These are phyloP conservation scores for Nixonia krombeini DNA, from an alignment of 1,140 invertebrate species.

Conservation along the genomic window DNA sequence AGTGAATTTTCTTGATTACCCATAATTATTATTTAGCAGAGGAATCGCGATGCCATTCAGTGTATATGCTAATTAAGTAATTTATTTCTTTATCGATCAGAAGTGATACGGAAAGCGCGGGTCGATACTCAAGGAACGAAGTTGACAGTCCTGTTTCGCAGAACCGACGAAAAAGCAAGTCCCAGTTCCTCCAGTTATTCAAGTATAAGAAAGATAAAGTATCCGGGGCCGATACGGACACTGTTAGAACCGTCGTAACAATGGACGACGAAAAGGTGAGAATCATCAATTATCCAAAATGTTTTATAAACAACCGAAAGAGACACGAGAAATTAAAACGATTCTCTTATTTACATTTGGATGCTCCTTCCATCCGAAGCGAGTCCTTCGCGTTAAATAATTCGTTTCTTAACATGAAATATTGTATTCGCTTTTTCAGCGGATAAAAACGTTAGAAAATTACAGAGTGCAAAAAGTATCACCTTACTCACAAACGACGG, in stretches of 20 bases:
- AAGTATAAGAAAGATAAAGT: slow-evolving; percentile 70
- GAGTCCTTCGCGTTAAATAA: too few species aligned
- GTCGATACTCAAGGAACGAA: slow-evolving; percentile 66
- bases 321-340: too few species aligned
- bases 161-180: slow-evolving; percentile 55
- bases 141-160: slow-evolving; percentile 58
- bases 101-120: slow-evolving; percentile 71
- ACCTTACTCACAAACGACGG: not conserved
- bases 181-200: slow-evolving; percentile 61
- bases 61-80: not conserved
- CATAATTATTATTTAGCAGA: not conserved
- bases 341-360: too few species aligned
- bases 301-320: too few species aligned
- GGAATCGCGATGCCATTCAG: not conserved
- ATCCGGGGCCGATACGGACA: slow-evolving; percentile 66
- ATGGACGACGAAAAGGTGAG: slow-evolving; percentile 68
- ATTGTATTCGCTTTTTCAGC: not conserved
- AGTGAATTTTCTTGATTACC: not conserved
- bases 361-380: too few species aligned
- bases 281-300: not conserved
- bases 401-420: too few species aligned
- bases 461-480: not conserved
- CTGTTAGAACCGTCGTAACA: slow-evolving; percentile 66
- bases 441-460: not conserved
- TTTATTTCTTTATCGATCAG: slow-evolving; percentile 44